Conservation (phyloP, 1,140 invertebrate species). For the Halyomorpha halys region DNA sequence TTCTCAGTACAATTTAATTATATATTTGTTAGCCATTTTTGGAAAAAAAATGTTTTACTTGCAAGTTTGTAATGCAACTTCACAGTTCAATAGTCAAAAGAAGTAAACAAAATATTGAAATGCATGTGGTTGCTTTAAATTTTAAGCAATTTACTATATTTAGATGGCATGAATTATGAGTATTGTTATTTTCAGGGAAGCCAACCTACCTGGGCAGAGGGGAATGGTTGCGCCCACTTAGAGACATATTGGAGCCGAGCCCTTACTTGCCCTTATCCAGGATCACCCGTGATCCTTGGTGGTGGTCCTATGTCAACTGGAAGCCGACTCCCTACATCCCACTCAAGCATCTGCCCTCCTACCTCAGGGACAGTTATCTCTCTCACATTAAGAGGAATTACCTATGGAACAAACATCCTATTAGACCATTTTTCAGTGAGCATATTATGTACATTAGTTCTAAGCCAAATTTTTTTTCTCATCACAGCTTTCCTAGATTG, state of each 20-base stretch:
- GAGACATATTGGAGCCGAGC: conserved; percentile 64
- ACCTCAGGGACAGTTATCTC: conserved; percentile 72
- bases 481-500: no score
- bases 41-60: no score
- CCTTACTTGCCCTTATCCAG: conserved; percentile 61
- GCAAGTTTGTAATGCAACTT: no score
- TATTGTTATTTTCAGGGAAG: not conserved
- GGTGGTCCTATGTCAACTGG: conserved; percentile 68
- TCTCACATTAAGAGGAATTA: conserved; percentile 78
- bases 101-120: no score
- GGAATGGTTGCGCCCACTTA: conserved; percentile 45
- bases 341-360: conserved; percentile 56
- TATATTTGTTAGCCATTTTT: no score
- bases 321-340: conserved; percentile 44
- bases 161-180: not conserved
- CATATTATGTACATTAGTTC: conserved; percentile 27
- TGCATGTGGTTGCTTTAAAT: no score
- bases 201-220: conserved; percentile 36
- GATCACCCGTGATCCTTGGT: conserved; percentile 73
- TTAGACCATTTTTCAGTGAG: conserved; percentile 67
- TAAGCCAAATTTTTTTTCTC: no score
- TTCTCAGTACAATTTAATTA: no score
- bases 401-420: conserved; percentile 76
- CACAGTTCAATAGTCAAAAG: no score
- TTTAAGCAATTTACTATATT: no score